phyloP scores from a whole-genome alignment of 2,113 vertebrate genomes.

The Percopsis transmontana region DNA sequence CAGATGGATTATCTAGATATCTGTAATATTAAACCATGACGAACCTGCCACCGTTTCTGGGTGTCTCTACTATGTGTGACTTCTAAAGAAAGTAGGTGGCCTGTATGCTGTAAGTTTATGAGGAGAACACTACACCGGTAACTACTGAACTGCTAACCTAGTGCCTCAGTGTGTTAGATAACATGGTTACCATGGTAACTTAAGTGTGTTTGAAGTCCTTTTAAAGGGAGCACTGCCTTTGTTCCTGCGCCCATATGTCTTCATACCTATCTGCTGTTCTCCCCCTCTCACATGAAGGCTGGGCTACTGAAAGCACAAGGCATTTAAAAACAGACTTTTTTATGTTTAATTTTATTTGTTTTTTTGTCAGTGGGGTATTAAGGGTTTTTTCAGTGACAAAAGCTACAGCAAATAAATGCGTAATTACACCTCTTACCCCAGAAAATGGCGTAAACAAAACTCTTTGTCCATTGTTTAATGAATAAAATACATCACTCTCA shows the following conservation, averaged over 20 bases:
- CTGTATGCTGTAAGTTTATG: too few relatives aligned
- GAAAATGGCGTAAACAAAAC: constrained; percentile 10
- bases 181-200: neutral
- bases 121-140: too few relatives aligned
- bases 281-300: neutral
- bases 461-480: constrained; percentile 27
- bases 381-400: neutral
- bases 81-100: too few relatives aligned
- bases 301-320: neutral
- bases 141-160: neutral
- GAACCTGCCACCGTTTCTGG: too few relatives aligned
- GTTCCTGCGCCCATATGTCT: too few relatives aligned
- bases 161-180: neutral
- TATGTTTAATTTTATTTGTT: too few relatives aligned
- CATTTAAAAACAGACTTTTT: neutral
- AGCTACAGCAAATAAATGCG: neutral
- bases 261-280: neutral
- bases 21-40: too few relatives aligned
- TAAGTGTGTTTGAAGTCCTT: constrained; percentile 9
- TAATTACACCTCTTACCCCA: neutral
- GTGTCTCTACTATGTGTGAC: too few relatives aligned
- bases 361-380: neutral
- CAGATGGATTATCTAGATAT: too few relatives aligned
- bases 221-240: constrained; percentile 2
- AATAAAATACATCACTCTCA: constrained; percentile 45